Conservation (phyloP, 2,797 vertebrate genomes). For the Poliocrania exsul region DNA sequence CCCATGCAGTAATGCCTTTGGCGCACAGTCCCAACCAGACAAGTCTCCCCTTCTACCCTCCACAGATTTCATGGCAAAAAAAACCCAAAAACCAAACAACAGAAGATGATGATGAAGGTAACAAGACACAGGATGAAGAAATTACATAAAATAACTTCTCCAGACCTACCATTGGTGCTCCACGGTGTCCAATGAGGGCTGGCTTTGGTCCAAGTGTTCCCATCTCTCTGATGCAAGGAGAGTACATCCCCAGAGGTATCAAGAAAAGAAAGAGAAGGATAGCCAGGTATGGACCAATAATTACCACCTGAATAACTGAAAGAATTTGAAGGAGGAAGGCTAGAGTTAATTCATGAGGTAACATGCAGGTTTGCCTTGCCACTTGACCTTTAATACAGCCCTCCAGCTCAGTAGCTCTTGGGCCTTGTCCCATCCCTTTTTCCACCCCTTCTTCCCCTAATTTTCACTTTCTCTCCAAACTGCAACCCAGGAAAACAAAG, state of each 20-base stretch:
- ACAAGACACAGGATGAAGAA: not conserved
- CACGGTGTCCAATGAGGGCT: slow-evolving; percentile 88
- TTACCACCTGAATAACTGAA: slow-evolving; percentile 84
- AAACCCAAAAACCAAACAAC: not conserved
- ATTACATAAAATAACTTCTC: not conserved
- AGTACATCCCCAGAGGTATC: slow-evolving; percentile 91
- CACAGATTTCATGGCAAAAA: not conserved
- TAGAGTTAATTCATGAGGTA: slow-evolving; percentile 39
- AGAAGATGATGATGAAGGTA: not conserved
- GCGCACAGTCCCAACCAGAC: not conserved
- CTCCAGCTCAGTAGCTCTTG: not conserved
- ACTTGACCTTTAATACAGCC: not conserved
- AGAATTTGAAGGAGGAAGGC: slow-evolving; percentile 52
- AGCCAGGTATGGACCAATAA: slow-evolving; percentile 83
- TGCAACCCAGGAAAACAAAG: not conserved
- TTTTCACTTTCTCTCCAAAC: not conserved
- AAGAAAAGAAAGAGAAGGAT: slow-evolving; percentile 86
- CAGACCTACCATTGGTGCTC: slow-evolving; percentile 89
- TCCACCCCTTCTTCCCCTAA: not conserved
- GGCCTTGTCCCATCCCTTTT: not conserved
- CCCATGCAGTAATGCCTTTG: not conserved
- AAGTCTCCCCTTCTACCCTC: not conserved
- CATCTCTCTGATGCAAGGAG: slow-evolving; percentile 87
- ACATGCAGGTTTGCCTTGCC: accelerated
- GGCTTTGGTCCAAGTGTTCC: slow-evolving; percentile 87